Percentiles rank a stretch among this genome's conserved stretches.
phyloP scores from a whole-genome alignment of 1,140 invertebrate genomes.

The Drosophila kanapiae region DNA sequence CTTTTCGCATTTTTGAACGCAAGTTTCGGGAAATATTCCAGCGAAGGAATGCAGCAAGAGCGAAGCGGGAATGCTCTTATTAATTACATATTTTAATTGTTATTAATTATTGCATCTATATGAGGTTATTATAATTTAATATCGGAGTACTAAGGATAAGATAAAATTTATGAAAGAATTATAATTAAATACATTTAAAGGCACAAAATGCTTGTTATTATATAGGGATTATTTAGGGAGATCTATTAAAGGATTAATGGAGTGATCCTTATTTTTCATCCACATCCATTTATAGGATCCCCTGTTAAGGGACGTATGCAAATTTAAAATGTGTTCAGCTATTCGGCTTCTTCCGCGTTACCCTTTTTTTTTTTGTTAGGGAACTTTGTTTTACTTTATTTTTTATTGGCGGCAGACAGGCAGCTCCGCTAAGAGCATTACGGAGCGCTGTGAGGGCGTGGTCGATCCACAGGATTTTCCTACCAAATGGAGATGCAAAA shows the following conservation, averaged over 20 bases:
- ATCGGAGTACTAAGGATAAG: no score
- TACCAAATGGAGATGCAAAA: slow-evolving; percentile 34
- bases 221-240: no score
- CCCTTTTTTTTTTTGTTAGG: slow-evolving; percentile 15
- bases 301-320: slow-evolving; percentile 19
- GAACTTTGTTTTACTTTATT: neutral
- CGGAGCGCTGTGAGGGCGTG: slow-evolving; percentile 11
- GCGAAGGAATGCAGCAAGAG: no score
- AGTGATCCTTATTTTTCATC: no score
- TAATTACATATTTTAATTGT: no score
- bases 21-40: neutral
- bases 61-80: neutral
- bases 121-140: no score
- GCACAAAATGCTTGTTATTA: no score
- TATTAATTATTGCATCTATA: no score
- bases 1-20: slow-evolving; percentile 18
- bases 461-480: slow-evolving; percentile 16
- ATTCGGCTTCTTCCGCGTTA: slow-evolving; percentile 13
- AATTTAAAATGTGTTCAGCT: slow-evolving; percentile 36
- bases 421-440: slow-evolving; percentile 45
- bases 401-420: slow-evolving; percentile 15
- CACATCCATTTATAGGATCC: no score
- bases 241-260: no score
- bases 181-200: no score
- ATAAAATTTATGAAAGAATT: no score